Evolutionary conservation across 2,888 invertebrate genomes (phyloP).

Genomic region (Heliconius erato): DNA sequence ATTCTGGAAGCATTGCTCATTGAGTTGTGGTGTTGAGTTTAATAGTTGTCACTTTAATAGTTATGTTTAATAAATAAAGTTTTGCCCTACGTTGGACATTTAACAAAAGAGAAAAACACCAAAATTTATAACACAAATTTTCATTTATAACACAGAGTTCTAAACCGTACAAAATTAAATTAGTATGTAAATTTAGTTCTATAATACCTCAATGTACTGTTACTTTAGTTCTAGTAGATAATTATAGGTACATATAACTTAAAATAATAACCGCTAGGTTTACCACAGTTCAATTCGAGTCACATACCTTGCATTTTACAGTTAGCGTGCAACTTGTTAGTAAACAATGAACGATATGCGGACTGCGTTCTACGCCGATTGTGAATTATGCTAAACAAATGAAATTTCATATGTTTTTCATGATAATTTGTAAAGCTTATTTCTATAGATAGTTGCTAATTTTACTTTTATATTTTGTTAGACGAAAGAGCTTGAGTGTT

Average conservation of each 20-base stretch:
- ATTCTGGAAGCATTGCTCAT: no score
- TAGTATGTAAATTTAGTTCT: background rate
- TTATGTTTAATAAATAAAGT: no score
- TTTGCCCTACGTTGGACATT: no score
- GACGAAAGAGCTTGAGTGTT: no score
- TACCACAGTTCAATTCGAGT: slow-evolving; percentile 29
- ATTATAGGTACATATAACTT: background rate
- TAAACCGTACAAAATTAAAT: background rate
- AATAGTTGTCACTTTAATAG: no score
- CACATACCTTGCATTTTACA: slow-evolving; percentile 33
- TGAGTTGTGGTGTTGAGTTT: no score
- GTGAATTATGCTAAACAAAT: slow-evolving; percentile 12
- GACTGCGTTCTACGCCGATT: slow-evolving; percentile 5
- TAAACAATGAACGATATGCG: slow-evolving; percentile 30
- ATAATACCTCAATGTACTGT: background rate
- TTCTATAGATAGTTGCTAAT: background rate
- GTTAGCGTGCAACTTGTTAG: slow-evolving; percentile 30
- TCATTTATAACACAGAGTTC: background rate
- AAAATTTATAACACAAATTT: no score
- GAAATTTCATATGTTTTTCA: background rate
- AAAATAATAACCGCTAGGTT: slow-evolving; percentile 25
- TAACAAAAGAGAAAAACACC: no score
- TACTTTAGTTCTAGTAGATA: background rate
- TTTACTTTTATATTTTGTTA: background rate
- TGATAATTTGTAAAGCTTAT: background rate